Evolutionary conservation across 1,140 invertebrate genomes (phyloP), one percentile per base, ranked within the genome.

Genomic region (Heliconius congener): DNA sequence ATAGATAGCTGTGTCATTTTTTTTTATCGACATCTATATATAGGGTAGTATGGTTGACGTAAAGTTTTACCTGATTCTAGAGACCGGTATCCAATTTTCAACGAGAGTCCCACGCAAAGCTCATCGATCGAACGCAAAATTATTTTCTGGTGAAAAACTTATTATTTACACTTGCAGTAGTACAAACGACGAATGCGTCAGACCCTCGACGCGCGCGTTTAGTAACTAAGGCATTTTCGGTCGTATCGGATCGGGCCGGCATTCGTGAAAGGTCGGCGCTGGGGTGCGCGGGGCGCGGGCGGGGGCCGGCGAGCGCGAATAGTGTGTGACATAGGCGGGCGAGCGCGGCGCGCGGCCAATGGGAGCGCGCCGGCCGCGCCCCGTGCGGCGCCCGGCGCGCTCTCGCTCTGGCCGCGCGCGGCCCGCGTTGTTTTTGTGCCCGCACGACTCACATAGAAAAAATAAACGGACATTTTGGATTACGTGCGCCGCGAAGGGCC

Each of bases 141-240:
- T 66, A 27, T 11, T 66, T 30, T 66, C 60, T 16, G 60, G 60
- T 16, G 60, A 66, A 9, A 71, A n/a, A 71, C 19, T 71, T 34
- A n/a, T 71, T 71, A 71, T 71, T 71, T 71, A n/a, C n/a, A 71
- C 30, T 71, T 71, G 30, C n/a, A n/a, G 19, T 37, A 8, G 82
- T 85, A 89, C 73, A 71, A 77, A 73, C 85, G 80, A 83, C 86
- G 86, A 91, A 90, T 91, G 85, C 93, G 91, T 90, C 92, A 83
- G 83, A 78, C 77, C 88, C 83, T 86, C 88, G 86, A 78, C 78
- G 82, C 91, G 90, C 87, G 89, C 87, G 90, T 86, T 89, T 92
- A 92, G 92, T 94, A 94, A 94, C 93, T 94, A 94, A 94, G 91
- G 91, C 90, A 93, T 91, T 92, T 93, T 93, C 90, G 91, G 92